Base-by-base conservation (phyloP, 2,888 invertebrate genomes). In the Lissocephala sabroskyi region DNA sequence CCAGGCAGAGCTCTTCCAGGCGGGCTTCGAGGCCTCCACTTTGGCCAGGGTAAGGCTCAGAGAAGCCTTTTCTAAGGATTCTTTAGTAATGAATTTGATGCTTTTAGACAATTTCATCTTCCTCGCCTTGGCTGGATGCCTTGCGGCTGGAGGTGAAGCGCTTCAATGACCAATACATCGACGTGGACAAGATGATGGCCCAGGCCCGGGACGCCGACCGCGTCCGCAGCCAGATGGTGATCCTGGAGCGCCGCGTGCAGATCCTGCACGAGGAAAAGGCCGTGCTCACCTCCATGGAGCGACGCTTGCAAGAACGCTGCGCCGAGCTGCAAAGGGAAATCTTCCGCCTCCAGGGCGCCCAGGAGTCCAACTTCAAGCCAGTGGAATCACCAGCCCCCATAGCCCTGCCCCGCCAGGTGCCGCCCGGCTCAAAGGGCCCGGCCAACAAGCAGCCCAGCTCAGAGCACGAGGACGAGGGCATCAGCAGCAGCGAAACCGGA, bases 381-480 rank as follows among this genome's bases (percentile, higher is more conserved):
- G 57, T 85, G 14, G 84, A 84, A 23, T 77, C 84, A 18, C 68
- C 76, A 33, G 77, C 80, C 33, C 82, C 84, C 0, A 64, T 84
- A 1, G 79, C 82, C 0, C 48, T 85, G 44, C 84, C 84, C 0
- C 80, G 84, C 1, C 82, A 82, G 49, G 82, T 84, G 29, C 81
- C 83, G 3, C 83, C 83, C 3, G 39, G 39, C 0, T 16, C 49
- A 0, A 58, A 71, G 29, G 28, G 56, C 3, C 41, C 46, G 3
- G 52, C 16, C 0, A 81, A 74, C 49, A 82, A 82, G 37, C 80
- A 79, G 37, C 89, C 88, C 74, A 90, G 91, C 33, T 91, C 92
- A 4, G 92, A 93, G 60, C 92, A 92, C 30, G 94, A 94, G 85
- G 94, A 94, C 77, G 94, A 94, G 86, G 94, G 94, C 4, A 95